Evolutionary conservation across 2,113 vertebrate genomes (phyloP), one percentile per base, ranked within the genome.

Genomic region (Podarcis cretensis): DNA sequence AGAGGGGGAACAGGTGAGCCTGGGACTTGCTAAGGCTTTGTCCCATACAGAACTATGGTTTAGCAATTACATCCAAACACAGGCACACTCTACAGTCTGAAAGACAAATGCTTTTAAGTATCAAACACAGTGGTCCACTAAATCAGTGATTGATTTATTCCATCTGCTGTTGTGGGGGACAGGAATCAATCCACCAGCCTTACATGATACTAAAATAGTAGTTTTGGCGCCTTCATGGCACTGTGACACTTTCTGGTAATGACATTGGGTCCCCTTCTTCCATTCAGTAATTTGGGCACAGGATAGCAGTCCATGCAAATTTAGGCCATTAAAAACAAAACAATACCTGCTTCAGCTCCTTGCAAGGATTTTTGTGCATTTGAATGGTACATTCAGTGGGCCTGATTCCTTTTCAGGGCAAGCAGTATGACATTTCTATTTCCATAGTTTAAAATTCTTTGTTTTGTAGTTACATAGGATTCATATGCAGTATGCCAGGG

Each of bases 61-160:
- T 81, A 81, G n/a, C 18, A 21, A 32, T 81, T n/a, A 8, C 25
- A 30, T n/a, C 69, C 69, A n/a, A 71, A 27, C 12, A 81, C 90
- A 95, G 91, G 89, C 25, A 32, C 37, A 6, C 73, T 21, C 78
- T 43, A 66, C 48, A 40, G 80, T 73, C 75, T 65, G 73, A 35
- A 75, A 35, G 18, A 5, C 37, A 75, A 75, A 35, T 20, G 37
- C 30, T 74, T 74, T 1, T 74, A 35, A 32, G 14, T 13, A 35
- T 74, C 12, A 74, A 74, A 35, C 21, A 75, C 9, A 48, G 48
- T 18, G 27, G 10, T 80, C n/a, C 27, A 57, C 18, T 80, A 18
- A 18, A 18, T 13, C 12, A n/a, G 13, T 80, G 5, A 74, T 1
- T 5, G n/a, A 18, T 73, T 57, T n/a, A 18, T 27, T 32, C 59